Percentiles rank a stretch among this genome's conserved stretches.
Evolutionary conservation across 1,140 invertebrate genomes (phyloP).

Genomic region (Aphis craccivora): DNA sequence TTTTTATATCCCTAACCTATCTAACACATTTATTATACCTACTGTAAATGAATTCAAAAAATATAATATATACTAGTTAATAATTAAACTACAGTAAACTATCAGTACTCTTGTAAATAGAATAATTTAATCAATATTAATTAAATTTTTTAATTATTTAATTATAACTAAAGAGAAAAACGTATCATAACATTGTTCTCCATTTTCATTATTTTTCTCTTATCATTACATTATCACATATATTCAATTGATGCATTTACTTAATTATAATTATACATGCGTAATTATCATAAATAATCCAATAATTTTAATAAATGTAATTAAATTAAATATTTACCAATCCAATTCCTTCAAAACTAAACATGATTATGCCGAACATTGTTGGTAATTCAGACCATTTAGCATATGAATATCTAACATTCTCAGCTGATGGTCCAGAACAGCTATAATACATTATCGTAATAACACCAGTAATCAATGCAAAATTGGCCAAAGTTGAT

Average conservation of each 20-base stretch:
- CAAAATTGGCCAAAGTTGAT: conserved; percentile 85
- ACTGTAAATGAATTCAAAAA: background rate
- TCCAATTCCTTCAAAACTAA: conserved; percentile 88
- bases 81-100: background rate
- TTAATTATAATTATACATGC: background rate
- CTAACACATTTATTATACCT: background rate
- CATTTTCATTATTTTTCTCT: background rate
- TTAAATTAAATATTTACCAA: conserved; percentile 65
- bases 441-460: conserved; percentile 80
- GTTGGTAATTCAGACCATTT: conserved; percentile 72
- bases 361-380: conserved; percentile 89
- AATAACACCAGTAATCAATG: conserved; percentile 76
- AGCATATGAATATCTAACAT: conserved; percentile 64
- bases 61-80: background rate
- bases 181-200: too few relatives aligned
- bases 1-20: too few relatives aligned
- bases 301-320: background rate
- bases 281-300: background rate
- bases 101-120: background rate
- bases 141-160: background rate
- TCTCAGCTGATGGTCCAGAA: conserved; percentile 58
- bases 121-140: background rate
- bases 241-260: background rate
- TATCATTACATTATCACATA: background rate
- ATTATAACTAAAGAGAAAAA: background rate